phyloP scores from a whole-genome alignment of 2,113 vertebrate species.

The Carettochelys insculpta region DNA sequence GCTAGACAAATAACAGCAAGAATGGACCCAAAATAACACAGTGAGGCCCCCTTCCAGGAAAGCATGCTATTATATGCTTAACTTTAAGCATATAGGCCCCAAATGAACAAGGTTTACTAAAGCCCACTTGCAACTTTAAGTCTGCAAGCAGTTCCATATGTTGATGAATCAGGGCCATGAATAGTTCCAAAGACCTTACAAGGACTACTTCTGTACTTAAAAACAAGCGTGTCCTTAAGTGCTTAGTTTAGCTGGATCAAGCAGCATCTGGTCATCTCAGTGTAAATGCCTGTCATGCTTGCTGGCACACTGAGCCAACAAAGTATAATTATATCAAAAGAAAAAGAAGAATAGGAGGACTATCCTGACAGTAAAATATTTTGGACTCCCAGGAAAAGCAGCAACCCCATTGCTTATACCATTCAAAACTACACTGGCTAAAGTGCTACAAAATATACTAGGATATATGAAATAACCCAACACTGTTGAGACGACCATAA shows the following conservation, averaged over 20 bases:
- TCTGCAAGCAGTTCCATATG: neutral
- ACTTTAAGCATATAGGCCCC: neutral
- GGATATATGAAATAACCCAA: constrained; percentile 5
- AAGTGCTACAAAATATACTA: neutral
- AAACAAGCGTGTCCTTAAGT: neutral
- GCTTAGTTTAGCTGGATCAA: neutral
- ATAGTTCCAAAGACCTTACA: neutral
- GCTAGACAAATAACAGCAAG: neutral
- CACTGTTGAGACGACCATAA: neutral
- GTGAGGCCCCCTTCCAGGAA: rapidly evolving
- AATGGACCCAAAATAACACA: constrained; percentile 16
- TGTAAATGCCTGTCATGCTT: neutral
- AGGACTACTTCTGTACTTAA: neutral
- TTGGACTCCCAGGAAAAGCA: neutral
- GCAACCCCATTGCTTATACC: neutral
- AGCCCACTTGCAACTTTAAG: neutral
- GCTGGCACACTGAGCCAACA: neutral
- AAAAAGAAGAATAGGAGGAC: neutral
- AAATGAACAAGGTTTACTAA: neutral
- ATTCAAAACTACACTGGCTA: neutral
- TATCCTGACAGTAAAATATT: neutral
- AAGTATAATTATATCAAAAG: neutral
- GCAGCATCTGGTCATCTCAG: neutral
- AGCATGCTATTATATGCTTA: neutral
- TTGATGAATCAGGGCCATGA: neutral